phyloP scores from a whole-genome alignment of 2,888 invertebrate genomes.

The Xanthia icteritia region DNA sequence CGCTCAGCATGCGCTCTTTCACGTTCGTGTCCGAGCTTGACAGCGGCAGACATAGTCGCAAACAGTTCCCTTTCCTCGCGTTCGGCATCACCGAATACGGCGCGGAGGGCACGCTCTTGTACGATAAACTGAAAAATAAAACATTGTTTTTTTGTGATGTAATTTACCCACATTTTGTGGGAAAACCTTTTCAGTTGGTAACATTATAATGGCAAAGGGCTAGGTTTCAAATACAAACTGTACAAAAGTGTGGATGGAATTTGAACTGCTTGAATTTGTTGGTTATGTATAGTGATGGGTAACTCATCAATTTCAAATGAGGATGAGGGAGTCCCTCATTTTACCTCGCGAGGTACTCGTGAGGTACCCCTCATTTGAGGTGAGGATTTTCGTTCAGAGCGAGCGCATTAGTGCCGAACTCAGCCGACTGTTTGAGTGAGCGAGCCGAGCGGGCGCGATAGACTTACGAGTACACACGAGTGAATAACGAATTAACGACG shows the following conservation, averaged over 20 bases:
- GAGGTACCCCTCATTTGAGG: too few relatives aligned
- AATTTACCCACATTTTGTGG: not conserved
- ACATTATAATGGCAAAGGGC: slow-evolving; percentile 9
- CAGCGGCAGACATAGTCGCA: slow-evolving; percentile 93
- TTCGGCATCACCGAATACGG: slow-evolving; percentile 92
- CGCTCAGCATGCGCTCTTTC: slow-evolving; percentile 95
- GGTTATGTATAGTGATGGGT: not conserved
- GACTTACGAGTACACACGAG: too few relatives aligned
- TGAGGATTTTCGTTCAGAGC: too few relatives aligned
- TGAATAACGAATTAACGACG: too few relatives aligned
- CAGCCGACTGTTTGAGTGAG: too few relatives aligned
- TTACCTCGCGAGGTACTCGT: too few relatives aligned
- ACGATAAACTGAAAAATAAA: slow-evolving; percentile 85
- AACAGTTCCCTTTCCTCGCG: slow-evolving; percentile 94
- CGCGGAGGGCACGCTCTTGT: slow-evolving; percentile 91
- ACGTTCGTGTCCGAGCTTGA: slow-evolving; percentile 95
- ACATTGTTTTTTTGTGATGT: too few relatives aligned
- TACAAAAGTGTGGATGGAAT: not conserved
- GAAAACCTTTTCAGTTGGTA: not conserved
- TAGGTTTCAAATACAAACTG: not conserved
- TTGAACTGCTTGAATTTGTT: not conserved
- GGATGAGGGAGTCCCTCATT: too few relatives aligned
- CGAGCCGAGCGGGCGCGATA: too few relatives aligned
- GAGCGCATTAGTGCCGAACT: too few relatives aligned
- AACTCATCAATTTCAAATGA: too few relatives aligned